phyloP scores from a whole-genome alignment of 2,113 vertebrate genomes.

The Misgurnus anguillicaudatus region DNA sequence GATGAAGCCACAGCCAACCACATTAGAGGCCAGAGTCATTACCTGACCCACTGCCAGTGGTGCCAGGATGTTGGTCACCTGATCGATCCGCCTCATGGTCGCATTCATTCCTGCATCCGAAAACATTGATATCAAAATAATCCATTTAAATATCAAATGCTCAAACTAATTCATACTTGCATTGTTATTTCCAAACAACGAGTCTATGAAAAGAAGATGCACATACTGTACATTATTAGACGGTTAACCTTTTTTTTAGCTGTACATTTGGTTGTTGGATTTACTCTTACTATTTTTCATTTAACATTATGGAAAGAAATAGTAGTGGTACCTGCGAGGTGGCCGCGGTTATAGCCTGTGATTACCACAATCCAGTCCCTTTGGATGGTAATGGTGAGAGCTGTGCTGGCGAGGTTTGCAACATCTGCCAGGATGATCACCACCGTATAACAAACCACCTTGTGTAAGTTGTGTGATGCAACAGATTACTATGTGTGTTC shows the following conservation, averaged over 20 bases:
- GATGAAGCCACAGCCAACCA: slow-evolving; percentile 80
- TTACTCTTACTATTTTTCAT: not conserved
- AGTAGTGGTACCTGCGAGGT: slow-evolving; percentile 70
- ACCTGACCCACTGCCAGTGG: slow-evolving; percentile 77
- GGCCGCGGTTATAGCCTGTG: slow-evolving; percentile 72
- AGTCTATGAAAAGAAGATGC: too few species aligned
- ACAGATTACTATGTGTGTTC: slow-evolving; percentile 75
- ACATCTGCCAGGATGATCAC: slow-evolving; percentile 76
- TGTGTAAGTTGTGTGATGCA: slow-evolving; percentile 76
- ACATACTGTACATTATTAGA: too few species aligned
- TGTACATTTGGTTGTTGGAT: too few species aligned
- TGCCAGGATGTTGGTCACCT: slow-evolving; percentile 77
- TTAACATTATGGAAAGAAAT: not conserved
- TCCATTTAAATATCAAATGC: too few species aligned
- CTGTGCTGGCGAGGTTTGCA: slow-evolving; percentile 75
- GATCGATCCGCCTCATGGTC: slow-evolving; percentile 74
- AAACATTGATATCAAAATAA: too few species aligned
- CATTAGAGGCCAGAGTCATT: slow-evolving; percentile 78
- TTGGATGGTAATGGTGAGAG: slow-evolving; percentile 75
- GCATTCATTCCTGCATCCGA: slow-evolving; percentile 74
- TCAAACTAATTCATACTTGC: too few species aligned
- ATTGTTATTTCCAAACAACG: too few species aligned
- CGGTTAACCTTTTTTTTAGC: too few species aligned
- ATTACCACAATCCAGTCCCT: slow-evolving; percentile 78
- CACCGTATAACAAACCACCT: slow-evolving; percentile 78